Evolutionary conservation across 2,888 invertebrate species (phyloP).

Genomic region (Anthophora plumipes): DNA sequence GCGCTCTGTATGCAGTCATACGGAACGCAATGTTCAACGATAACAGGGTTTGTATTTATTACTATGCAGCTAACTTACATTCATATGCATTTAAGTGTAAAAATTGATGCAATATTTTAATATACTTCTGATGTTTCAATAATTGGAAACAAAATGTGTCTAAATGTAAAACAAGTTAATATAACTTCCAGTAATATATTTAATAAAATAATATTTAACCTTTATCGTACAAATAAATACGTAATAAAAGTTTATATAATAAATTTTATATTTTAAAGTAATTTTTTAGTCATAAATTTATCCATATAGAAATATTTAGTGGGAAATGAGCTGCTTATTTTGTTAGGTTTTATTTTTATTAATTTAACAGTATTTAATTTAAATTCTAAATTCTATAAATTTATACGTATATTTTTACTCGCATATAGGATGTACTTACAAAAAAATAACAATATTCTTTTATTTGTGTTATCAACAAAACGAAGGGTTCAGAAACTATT

Average conservation of each 20-base stretch:
- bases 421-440: not conserved
- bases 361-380: not conserved
- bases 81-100: constrained; percentile 56
- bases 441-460: not conserved
- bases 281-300: no score
- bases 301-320: no score
- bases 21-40: constrained; percentile 83
- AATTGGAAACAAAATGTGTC: not conserved
- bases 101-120: constrained; percentile 7
- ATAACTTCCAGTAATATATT: not conserved
- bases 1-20: constrained; percentile 74
- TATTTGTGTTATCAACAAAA: constrained; percentile 1
- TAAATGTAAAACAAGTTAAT: not conserved
- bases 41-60: constrained; percentile 83
- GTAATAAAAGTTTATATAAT: not conserved
- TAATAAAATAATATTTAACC: no score
- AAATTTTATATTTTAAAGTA: no score
- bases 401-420: not conserved
- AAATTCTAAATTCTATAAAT: not conserved
- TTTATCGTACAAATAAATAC: not conserved
- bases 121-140: not conserved
- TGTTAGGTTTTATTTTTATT: not conserved
- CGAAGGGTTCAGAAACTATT: not conserved
- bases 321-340: no score
- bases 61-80: constrained; percentile 79